Evolutionary conservation across 53 echinoderm and acorn worm species (phyloP).

Genomic region (Echinometra lucunter): DNA sequence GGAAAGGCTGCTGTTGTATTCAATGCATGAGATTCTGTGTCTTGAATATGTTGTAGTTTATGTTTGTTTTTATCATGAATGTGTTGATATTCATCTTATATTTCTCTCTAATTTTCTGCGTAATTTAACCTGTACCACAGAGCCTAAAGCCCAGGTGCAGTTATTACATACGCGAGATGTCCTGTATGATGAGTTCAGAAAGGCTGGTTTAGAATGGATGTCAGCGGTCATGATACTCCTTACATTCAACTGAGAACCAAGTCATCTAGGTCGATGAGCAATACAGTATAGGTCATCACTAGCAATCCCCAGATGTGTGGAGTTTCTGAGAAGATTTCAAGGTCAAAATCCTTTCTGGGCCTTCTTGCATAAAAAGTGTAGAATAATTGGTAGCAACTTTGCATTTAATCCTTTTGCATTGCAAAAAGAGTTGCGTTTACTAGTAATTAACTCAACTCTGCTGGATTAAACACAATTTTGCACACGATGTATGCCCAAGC

Average conservation of each 20-base stretch:
- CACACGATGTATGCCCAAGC: too few species aligned
- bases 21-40: not conserved
- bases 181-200: not conserved
- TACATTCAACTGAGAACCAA: not conserved
- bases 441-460: too few species aligned
- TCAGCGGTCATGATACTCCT: not conserved
- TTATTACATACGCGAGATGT: not conserved
- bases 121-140: not conserved
- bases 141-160: not conserved
- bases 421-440: too few species aligned
- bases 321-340: too few species aligned
- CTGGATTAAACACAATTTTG: too few species aligned
- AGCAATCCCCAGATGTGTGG: too few species aligned
- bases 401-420: too few species aligned
- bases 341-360: too few species aligned
- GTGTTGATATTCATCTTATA: not conserved
- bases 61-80: not conserved
- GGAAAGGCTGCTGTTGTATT: too few species aligned
- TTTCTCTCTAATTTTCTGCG: not conserved
- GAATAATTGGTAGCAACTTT: too few species aligned
- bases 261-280: not conserved
- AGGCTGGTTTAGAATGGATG: conserved; percentile 9
- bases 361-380: too few species aligned
- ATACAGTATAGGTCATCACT: not conserved
- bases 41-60: not conserved